Conservation (phyloP, 2,797 vertebrate genomes). For the Epinephelus malabaricus region DNA sequence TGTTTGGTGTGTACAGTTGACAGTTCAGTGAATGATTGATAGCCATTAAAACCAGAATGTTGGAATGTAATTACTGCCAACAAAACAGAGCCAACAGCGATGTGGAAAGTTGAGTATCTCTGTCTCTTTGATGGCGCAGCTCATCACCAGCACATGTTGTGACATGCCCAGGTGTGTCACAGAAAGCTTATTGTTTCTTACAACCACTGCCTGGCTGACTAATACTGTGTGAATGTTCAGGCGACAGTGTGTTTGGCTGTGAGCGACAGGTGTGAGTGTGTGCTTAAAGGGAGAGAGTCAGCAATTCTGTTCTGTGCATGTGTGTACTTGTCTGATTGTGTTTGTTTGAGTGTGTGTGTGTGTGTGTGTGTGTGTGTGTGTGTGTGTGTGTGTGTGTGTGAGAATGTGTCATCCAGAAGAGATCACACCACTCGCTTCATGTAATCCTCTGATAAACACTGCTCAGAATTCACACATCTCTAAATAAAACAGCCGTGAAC, state of each 20-base stretch:
- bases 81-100: slow-evolving; percentile 6
- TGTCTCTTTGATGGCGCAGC: not conserved
- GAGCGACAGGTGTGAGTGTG: slow-evolving; percentile 11
- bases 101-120: not conserved
- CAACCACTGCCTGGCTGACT: slow-evolving; percentile 5
- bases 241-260: slow-evolving; percentile 20
- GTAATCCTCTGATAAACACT: not conserved
- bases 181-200: not conserved
- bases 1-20: not conserved
- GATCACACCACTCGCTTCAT: not conserved
- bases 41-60: slow-evolving; percentile 13
- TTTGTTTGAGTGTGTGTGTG: not conserved
- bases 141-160: slow-evolving; percentile 23
- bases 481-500: not conserved
- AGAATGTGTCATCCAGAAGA: slow-evolving; percentile 36
- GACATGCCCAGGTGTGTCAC: slow-evolving; percentile 28
- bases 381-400: not conserved
- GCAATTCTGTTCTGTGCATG: slow-evolving; percentile 31
- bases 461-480: not conserved
- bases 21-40: slow-evolving; percentile 28
- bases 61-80: slow-evolving; percentile 14
- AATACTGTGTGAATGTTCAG: slow-evolving; percentile 22
- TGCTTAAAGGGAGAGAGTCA: slow-evolving; percentile 24
- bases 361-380: slow-evolving; percentile 14
- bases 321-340: slow-evolving; percentile 28